Evolutionary conservation across 2,888 invertebrate species (phyloP).

Genomic region (Drosophila testacea): DNA sequence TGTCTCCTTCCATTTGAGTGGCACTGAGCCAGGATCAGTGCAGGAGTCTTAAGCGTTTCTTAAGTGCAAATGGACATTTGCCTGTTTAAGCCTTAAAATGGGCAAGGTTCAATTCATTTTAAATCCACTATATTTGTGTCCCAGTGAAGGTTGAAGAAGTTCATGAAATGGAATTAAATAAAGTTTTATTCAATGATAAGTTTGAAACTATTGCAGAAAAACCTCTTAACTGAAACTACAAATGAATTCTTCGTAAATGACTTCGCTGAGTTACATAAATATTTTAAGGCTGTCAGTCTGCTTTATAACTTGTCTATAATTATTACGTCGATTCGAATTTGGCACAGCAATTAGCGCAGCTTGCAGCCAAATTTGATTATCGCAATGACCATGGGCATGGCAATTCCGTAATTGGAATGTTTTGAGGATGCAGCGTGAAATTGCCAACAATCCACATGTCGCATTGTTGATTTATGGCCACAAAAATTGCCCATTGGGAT

Average conservation of each 20-base stretch:
- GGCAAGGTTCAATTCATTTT: constrained; percentile 17
- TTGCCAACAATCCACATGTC: constrained; percentile 55
- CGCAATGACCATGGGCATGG: constrained; percentile 21
- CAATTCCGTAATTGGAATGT: constrained; percentile 62
- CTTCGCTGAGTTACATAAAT: background rate
- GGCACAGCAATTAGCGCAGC: constrained; percentile 42
- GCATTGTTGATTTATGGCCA: constrained; percentile 65
- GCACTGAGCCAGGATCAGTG: constrained; percentile 13
- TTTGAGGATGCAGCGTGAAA: constrained; percentile 54
- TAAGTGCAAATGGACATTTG: constrained; percentile 15
- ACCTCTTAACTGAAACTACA: background rate
- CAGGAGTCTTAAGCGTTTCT: constrained; percentile 19
- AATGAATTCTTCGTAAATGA: background rate
- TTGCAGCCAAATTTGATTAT: constrained; percentile 45
- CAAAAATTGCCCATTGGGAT: constrained; percentile 1
- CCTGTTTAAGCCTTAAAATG: constrained; percentile 18
- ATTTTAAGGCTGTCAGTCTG: background rate
- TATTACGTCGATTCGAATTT: constrained; percentile 29
- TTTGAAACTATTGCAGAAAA: background rate
- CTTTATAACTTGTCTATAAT: background rate
- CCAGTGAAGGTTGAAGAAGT: background rate
- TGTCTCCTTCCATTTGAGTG: constrained; percentile 27
- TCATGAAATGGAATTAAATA: constrained; percentile 5
- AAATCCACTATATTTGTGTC: background rate
- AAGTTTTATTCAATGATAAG: background rate